Evolutionary conservation across 2,113 vertebrate species (phyloP), one percentile per base, ranked within the genome.

Genomic region (Gobius niger): DNA sequence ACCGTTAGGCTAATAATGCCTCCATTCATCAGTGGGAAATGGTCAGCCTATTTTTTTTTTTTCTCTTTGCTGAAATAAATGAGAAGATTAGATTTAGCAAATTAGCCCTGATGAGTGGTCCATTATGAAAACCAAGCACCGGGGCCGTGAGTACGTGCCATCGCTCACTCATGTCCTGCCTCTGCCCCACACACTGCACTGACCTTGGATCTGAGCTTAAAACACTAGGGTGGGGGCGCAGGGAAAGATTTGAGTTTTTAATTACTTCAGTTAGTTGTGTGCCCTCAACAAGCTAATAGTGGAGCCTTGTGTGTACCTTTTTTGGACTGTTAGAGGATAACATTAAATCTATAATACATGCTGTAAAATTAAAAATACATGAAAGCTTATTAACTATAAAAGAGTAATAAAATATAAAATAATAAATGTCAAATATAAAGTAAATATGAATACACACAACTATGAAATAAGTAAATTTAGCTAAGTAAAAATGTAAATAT

Each of bases 101-200:
- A 84, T 88, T 84, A 80, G 57, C 57, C 50, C 69, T 82, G 81
- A 86, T 84, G 67, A 88, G 86, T 73, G 82, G 68, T 56, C 63
- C 68, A 85, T 88, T 82, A 81, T 69, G 63, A 82, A 79, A 80
- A 85, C 79, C 63, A 84, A 66, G 75, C 72, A 69, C 74, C 24
- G 64, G 19, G 63, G 60, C 47, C 44, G 62, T 70, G 63, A 79
- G 76, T 60, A 64, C 18, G 18, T 34, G 59, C 60, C 63, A 56
- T 56, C 66, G 72, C 50, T 13, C 53, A 66, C 69, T 80, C 40
- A 40, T 76, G 64, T 70, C n/a, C 65, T 50, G 56, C 46, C 63
- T 40, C 24, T 14, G 63, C 40, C 61, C 65, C 46, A 34, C 44
- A 68, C 59, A 56, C 63, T 47, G 57, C 69, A 64, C 63, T 57